Conservation (phyloP, 2,113 vertebrate genomes). For the Orthonyx spaldingii region DNA sequence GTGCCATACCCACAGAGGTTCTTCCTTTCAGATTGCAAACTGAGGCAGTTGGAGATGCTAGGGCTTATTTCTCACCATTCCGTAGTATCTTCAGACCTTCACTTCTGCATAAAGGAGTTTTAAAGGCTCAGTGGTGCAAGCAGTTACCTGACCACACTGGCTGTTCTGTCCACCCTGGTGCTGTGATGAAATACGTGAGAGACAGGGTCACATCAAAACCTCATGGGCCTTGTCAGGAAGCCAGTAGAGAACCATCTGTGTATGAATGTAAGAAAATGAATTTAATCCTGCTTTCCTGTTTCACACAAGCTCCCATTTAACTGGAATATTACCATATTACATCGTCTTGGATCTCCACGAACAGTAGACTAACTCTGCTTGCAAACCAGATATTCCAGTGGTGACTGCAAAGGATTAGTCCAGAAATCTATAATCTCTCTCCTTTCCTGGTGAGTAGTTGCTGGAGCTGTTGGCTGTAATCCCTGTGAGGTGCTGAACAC, state of each 20-base stretch:
- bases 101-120: background rate
- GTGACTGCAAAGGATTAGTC: conserved; percentile 10
- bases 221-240: background rate
- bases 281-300: background rate
- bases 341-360: background rate
- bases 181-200: background rate
- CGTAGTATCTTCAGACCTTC: background rate
- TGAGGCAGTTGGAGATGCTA: background rate
- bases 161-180: background rate
- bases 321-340: background rate
- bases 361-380: background rate
- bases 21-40: background rate
- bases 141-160: background rate
- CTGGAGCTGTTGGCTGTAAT: background rate
- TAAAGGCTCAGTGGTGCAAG: background rate
- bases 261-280: background rate
- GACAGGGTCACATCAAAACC: background rate
- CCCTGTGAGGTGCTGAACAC: background rate
- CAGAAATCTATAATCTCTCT: conserved; percentile 24
- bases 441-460: background rate
- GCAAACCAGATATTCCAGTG: conserved; percentile 19
- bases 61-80: background rate
- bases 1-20: background rate
- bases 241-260: background rate
- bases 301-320: background rate